These are phyloP conservation scores for Drosophila kuntzei DNA, from an alignment of 2,888 invertebrate genomes.

Conservation along the genomic window DNA sequence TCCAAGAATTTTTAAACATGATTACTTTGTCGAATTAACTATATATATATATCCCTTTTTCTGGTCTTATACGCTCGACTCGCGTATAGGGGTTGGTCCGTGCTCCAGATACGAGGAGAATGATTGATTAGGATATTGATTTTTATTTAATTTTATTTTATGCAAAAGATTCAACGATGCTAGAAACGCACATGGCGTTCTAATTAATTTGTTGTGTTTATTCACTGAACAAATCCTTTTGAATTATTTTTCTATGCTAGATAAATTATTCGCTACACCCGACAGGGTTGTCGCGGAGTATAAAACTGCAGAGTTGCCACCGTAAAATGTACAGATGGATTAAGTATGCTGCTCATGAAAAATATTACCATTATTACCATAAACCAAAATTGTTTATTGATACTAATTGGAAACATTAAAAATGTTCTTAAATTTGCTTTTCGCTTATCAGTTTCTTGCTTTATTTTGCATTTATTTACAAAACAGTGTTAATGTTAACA, in stretches of 20 bases:
- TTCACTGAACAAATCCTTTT: constrained; percentile 33
- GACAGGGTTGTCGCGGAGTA: constrained; percentile 58
- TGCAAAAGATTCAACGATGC: constrained; percentile 4
- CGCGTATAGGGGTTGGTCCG: constrained; percentile 52
- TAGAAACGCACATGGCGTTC: constrained; percentile 49
- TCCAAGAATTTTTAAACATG: constrained; percentile 28
- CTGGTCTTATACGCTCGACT: constrained; percentile 7
- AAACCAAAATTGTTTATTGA: neutral
- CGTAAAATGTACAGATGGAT: neutral
- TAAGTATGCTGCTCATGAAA: constrained; percentile 26
- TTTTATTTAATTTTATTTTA: constrained; percentile 26
- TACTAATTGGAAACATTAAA: neutral
- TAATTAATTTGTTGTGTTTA: constrained; percentile 30
- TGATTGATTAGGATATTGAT: constrained; percentile 55
- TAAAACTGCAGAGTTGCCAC: constrained; percentile 33
- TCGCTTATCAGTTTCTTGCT: neutral
- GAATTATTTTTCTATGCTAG: constrained; percentile 38
- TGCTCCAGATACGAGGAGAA: constrained; percentile 50
- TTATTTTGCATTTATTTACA: neutral
- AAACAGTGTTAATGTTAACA: neutral
- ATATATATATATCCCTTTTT: constrained; percentile 13
- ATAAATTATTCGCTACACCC: constrained; percentile 58
- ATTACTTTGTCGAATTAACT: constrained; percentile 17
- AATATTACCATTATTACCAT: neutral
- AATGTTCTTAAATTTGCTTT: neutral